phyloP scores from a whole-genome alignment of 2,888 invertebrate genomes.

The Abrostola tripartita region DNA sequence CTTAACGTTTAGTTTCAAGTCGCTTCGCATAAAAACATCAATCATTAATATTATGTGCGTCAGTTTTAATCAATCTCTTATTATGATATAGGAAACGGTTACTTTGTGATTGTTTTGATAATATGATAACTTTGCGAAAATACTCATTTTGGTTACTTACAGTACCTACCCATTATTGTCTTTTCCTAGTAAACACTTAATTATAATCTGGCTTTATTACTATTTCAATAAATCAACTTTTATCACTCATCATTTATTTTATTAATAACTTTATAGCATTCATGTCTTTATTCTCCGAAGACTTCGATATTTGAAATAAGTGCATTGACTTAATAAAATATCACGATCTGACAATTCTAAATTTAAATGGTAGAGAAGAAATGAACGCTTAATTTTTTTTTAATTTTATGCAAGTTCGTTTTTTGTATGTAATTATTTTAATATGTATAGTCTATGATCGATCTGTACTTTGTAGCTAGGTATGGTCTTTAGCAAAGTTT shows the following conservation, averaged over 20 bases:
- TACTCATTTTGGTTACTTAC: too few relatives aligned
- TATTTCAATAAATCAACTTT: conserved; percentile 1
- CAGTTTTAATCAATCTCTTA: conserved; percentile 1
- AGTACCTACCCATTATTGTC: too few relatives aligned
- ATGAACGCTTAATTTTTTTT: neutral
- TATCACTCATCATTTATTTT: conserved; percentile 2
- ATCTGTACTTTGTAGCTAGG: too few relatives aligned
- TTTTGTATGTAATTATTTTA: too few relatives aligned
- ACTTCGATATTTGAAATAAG: neutral
- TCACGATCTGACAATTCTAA: neutral
- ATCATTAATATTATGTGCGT: neutral
- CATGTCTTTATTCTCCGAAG: neutral
- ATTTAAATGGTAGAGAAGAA: neutral
- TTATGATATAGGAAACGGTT: neutral
- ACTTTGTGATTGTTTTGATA: too few relatives aligned
- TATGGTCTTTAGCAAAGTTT: too few relatives aligned
- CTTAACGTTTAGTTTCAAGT: neutral
- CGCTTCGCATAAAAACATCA: neutral
- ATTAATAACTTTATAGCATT: conserved; percentile 1
- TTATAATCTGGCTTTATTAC: neutral
- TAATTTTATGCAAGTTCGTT: too few relatives aligned
- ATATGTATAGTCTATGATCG: too few relatives aligned
- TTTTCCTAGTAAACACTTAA: too few relatives aligned
- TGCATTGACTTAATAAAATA: neutral
- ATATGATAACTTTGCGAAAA: too few relatives aligned